A percentile compares a stretch with the other conserved stretches of the same genome.
Evolutionary conservation across 2,888 invertebrate genomes (phyloP).

Genomic region (Eledona agricola): DNA sequence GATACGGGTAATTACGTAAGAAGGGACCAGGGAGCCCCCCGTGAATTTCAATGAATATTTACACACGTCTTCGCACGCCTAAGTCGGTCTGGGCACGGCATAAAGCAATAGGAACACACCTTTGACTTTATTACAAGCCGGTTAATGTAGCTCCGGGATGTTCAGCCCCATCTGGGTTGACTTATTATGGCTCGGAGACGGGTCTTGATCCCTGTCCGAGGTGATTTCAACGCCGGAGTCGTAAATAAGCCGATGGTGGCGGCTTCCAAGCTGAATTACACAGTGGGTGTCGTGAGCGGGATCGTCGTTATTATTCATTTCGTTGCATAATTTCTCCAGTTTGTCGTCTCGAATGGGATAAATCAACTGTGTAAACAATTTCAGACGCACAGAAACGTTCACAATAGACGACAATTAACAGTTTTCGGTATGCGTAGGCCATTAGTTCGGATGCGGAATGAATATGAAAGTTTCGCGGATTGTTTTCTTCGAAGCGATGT

Average conservation of each 20-base stretch:
- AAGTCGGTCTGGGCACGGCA: conserved; percentile 22
- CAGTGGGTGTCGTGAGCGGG: too few species aligned
- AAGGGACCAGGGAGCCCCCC: conserved; percentile 15
- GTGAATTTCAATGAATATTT: conserved; percentile 28
- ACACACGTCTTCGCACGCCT: conserved; percentile 23
- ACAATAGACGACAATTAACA: conserved; percentile 9
- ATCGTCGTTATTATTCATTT: too few species aligned
- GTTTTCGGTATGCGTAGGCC: too few species aligned
- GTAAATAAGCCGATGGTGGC: conserved; percentile 4
- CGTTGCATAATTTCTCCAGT: conserved; percentile 5
- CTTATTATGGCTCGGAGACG: conserved; percentile 21
- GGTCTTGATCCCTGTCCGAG: conserved; percentile 14
- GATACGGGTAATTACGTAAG: conserved; percentile 21
- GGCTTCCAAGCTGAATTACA: too few species aligned
- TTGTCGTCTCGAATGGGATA: conserved; percentile 6
- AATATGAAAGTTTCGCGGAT: conserved; percentile 6
- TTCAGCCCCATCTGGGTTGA: conserved; percentile 20
- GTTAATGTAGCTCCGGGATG: conserved; percentile 21
- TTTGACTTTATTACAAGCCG: conserved; percentile 31
- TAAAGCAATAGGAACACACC: conserved; percentile 28
- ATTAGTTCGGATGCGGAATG: too few species aligned
- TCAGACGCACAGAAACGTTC: not conserved
- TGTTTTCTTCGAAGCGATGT: too few species aligned
- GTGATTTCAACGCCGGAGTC: conserved; percentile 3
- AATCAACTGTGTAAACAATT: conserved; percentile 7